Conservation (phyloP, 2,113 vertebrate genomes). For the Mesitornis unicolor region DNA sequence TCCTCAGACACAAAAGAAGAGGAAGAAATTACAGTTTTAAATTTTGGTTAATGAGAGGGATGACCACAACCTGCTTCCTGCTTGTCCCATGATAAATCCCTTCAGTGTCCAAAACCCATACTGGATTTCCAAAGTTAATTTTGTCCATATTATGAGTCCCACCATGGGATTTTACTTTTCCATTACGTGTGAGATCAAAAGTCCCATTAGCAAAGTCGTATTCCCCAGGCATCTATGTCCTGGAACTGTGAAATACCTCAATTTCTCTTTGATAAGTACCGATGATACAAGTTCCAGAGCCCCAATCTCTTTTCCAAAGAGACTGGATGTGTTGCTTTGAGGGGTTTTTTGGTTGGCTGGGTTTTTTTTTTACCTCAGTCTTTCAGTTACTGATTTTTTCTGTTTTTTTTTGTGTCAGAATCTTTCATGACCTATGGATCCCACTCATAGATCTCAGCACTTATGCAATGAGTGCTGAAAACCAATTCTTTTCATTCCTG, state of each 20-base stretch:
- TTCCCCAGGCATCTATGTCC: background rate
- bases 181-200: background rate
- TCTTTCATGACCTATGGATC: background rate
- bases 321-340: background rate
- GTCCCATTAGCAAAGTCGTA: background rate
- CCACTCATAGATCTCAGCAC: background rate
- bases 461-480: background rate
- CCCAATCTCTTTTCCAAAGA: background rate
- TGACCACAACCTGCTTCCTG: background rate
- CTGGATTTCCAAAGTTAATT: background rate
- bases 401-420: background rate
- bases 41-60: background rate
- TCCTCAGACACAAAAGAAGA: background rate
- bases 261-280: background rate
- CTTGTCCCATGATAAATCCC: background rate
- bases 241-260: accelerated
- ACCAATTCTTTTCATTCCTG: background rate
- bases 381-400: background rate
- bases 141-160: background rate
- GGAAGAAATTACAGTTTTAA: background rate
- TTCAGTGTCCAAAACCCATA: background rate
- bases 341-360: background rate
- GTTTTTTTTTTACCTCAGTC: background rate
- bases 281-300: background rate
- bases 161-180: background rate